phyloP scores from a whole-genome alignment of 53 echinoderm and acorn worm genomes.

The Crossaster papposus region DNA sequence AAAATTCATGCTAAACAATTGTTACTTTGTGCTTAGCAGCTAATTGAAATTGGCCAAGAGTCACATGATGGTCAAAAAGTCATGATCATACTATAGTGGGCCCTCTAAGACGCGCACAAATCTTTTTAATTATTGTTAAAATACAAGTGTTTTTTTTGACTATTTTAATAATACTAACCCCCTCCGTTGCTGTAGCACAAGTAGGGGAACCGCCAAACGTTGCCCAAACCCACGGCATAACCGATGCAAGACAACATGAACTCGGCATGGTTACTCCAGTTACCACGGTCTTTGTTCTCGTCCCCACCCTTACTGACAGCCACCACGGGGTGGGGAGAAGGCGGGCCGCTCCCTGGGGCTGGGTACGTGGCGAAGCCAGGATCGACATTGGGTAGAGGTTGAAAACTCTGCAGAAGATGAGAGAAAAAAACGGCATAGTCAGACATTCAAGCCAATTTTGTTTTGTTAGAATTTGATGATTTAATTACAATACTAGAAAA shows the following conservation, averaged over 20 bases:
- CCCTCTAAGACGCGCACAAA: neutral
- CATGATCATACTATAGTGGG: neutral
- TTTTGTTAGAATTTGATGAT: no score
- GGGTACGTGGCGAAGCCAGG: conserved; percentile 49
- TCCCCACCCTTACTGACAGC: conserved; percentile 56
- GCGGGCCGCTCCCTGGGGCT: conserved; percentile 18
- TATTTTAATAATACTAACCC: conserved; percentile 40
- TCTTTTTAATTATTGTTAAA: no score
- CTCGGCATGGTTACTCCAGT: conserved; percentile 88
- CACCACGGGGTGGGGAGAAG: conserved; percentile 18
- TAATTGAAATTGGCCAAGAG: no score
- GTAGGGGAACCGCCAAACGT: conserved; percentile 91
- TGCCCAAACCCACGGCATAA: conserved; percentile 88
- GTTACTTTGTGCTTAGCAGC: no score
- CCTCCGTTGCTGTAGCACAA: conserved; percentile 93
- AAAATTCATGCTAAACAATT: no score
- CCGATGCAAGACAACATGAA: conserved; percentile 85
- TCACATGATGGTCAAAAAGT: no score
- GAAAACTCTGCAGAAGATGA: conserved; percentile 44
- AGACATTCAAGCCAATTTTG: neutral
- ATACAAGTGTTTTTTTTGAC: no score
- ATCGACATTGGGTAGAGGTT: conserved; percentile 27
- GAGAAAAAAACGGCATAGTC: neutral
- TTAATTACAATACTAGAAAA: no score
- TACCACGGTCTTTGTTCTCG: conserved; percentile 84